A percentile compares a stretch with the other conserved stretches of the same genome.
Conservation (phyloP, 2,797 vertebrate genomes). For the Aselliscus stoliczkanus region DNA sequence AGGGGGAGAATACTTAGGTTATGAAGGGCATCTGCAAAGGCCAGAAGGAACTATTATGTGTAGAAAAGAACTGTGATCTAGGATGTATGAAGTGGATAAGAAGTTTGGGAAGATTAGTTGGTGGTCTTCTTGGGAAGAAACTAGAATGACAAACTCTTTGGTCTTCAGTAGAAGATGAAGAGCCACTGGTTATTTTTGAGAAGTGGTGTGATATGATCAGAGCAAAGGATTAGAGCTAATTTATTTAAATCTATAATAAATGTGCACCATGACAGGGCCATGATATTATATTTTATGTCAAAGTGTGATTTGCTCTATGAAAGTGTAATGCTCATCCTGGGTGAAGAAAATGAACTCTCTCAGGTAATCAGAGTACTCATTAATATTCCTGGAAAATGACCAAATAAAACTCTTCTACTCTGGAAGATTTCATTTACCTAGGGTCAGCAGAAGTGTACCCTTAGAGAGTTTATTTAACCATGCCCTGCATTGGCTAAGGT, state of each 20-base stretch:
- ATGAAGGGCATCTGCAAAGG: neutral
- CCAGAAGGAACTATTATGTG: neutral
- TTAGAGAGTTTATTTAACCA: conserved; percentile 4
- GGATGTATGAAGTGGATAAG: neutral
- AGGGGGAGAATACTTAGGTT: neutral
- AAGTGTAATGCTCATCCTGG: neutral
- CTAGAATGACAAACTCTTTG: neutral
- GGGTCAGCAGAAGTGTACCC: neutral
- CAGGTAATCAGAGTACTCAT: neutral
- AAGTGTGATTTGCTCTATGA: neutral
- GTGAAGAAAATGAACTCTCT: conserved; percentile 38
- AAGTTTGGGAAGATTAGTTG: neutral
- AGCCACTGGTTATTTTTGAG: neutral
- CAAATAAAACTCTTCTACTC: neutral
- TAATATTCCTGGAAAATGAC: conserved; percentile 27
- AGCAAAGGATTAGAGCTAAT: neutral
- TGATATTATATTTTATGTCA: neutral
- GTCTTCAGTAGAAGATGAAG: neutral
- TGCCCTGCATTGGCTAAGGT: neutral
- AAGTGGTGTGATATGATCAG: neutral
- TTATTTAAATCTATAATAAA: neutral
- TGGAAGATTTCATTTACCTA: conserved; percentile 33
- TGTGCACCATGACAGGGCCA: neutral
- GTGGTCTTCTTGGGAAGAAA: neutral
- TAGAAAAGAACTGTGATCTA: neutral